phyloP scores from a whole-genome alignment of 2,888 invertebrate species.

The Tineola bisselliella region DNA sequence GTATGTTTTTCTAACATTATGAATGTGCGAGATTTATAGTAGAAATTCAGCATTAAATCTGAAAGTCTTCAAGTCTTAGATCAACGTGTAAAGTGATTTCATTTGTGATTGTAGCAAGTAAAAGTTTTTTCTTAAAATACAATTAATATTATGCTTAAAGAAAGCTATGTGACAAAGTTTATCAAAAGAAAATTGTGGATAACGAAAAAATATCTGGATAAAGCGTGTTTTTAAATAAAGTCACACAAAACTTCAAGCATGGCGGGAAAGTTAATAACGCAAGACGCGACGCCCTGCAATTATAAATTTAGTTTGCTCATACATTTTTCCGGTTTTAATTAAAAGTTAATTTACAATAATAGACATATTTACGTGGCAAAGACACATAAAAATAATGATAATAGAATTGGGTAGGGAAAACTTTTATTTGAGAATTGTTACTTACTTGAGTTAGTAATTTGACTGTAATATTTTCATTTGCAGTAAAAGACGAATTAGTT shows the following conservation, averaged over 20 bases:
- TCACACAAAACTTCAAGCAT: not conserved
- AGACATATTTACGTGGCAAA: not conserved
- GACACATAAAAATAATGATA: too few species aligned
- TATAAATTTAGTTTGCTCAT: constrained; percentile 25
- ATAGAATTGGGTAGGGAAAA: too few species aligned
- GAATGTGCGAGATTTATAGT: constrained; percentile 27
- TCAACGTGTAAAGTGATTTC: not conserved
- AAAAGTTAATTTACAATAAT: not conserved
- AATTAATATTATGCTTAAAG: not conserved
- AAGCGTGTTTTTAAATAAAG: not conserved
- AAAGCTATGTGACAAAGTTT: not conserved
- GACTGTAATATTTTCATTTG: too few species aligned
- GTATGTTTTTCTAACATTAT: constrained; percentile 37
- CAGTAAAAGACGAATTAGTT: not conserved
- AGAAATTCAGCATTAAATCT: constrained; percentile 26
- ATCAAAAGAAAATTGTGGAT: not conserved
- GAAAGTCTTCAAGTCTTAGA: not conserved
- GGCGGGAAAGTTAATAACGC: constrained; percentile 34
- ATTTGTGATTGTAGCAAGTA: not conserved
- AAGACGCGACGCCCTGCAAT: constrained; percentile 26
- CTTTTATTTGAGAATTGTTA: too few species aligned
- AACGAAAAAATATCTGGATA: not conserved
- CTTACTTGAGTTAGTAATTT: too few species aligned
- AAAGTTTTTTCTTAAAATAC: too few species aligned
- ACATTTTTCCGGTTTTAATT: not conserved